Percentiles rank a stretch among this genome's conserved stretches.
Evolutionary conservation across 2,888 invertebrate species (phyloP).

Genomic region (Dexiosoma caninum): DNA sequence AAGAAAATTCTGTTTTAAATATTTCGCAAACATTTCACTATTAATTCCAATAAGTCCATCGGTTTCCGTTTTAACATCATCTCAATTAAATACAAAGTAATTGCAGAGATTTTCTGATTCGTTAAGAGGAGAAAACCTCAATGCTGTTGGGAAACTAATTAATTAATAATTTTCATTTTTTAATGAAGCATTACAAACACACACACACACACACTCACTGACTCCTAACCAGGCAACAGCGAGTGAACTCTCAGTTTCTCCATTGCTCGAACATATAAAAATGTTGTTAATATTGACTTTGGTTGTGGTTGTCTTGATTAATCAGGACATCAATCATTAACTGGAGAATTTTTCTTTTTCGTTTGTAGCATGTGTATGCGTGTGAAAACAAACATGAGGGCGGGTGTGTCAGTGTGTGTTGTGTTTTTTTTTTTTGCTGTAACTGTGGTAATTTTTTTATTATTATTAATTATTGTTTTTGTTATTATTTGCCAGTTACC

Average conservation of each 20-base stretch:
- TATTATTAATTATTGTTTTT: constrained; percentile 47
- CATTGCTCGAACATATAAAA: constrained; percentile 1
- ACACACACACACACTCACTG: background rate
- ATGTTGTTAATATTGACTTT: constrained; percentile 58
- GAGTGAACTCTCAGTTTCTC: too few relatives aligned
- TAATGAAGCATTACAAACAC: background rate
- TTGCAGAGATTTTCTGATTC: background rate
- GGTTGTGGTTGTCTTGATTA: constrained; percentile 54
- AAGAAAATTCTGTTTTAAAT: background rate
- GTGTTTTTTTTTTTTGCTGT: background rate
- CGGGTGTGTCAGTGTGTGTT: background rate
- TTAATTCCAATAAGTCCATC: constrained; percentile 9
- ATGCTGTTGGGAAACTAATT: constrained; percentile 30
- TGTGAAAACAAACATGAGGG: background rate
- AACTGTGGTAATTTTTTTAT: constrained; percentile 21
- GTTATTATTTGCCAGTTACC: constrained; percentile 37
- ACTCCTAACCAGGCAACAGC: too few relatives aligned
- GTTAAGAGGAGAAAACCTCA: constrained; percentile 1
- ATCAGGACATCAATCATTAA: constrained; percentile 60
- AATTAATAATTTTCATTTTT: constrained; percentile 48
- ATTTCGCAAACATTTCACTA: constrained; percentile 10
- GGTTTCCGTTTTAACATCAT: background rate
- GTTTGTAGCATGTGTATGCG: background rate
- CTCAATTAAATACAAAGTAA: background rate
- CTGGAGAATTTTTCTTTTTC: constrained; percentile 13